Conservation (phyloP, 2,113 vertebrate genomes). For the Cyprinodon variegatus region DNA sequence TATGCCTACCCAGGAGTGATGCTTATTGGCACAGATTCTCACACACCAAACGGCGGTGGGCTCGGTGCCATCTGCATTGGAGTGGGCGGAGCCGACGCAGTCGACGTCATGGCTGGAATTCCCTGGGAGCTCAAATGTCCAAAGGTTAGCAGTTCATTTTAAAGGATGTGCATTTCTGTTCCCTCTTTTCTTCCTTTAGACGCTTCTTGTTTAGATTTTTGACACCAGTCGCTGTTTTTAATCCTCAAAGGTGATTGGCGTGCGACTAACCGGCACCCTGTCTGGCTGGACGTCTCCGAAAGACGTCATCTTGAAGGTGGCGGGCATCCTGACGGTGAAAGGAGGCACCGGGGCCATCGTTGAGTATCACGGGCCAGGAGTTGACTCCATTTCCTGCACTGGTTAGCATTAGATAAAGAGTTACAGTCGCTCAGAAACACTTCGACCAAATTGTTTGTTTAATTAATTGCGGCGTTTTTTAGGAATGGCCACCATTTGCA, state of each 20-base stretch:
- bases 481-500: slow-evolving; percentile 98
- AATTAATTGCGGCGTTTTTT: background rate
- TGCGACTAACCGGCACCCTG: slow-evolving; percentile 86
- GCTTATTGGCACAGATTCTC: slow-evolving; percentile 96
- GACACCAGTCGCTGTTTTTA: background rate
- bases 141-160: slow-evolving; percentile 83
- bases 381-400: slow-evolving; percentile 95
- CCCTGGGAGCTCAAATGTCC: slow-evolving; percentile 99
- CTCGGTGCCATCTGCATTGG: slow-evolving; percentile 94
- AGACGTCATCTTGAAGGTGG: slow-evolving; percentile 95
- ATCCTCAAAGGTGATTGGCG: slow-evolving; percentile 86
- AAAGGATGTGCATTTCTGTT: too few relatives aligned
- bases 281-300: slow-evolving; percentile 91
- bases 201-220: background rate
- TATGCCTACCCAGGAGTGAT: slow-evolving; percentile 93
- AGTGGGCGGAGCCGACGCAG: slow-evolving; percentile 96
- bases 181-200: background rate
- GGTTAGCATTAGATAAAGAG: slow-evolving; percentile 72
- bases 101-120: slow-evolving; percentile 99
- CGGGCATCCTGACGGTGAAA: slow-evolving; percentile 94
- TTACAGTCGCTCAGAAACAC: background rate
- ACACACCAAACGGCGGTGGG: slow-evolving; percentile 96
- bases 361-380: slow-evolving; percentile 92
- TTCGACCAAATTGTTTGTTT: background rate
- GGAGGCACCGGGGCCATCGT: slow-evolving; percentile 94